Percentiles rank a stretch among this genome's conserved stretches.
Evolutionary conservation across 2,888 invertebrate species (phyloP).

Genomic region (Cinara cedri): DNA sequence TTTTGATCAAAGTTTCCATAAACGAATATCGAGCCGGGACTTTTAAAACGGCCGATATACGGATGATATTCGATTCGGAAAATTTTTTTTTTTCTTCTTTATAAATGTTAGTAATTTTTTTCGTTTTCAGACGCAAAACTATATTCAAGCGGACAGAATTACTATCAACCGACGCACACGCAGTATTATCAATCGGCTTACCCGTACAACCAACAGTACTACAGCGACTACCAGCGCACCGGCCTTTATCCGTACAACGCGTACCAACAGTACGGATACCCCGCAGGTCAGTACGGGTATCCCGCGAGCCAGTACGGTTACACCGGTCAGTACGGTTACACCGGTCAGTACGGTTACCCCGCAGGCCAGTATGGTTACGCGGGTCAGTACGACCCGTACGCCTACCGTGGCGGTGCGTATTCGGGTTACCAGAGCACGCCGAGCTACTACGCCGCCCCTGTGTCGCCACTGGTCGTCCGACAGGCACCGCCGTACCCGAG

Average conservation of each 20-base stretch:
- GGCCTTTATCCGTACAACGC: background rate
- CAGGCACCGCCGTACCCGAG: slow-evolving; percentile 25
- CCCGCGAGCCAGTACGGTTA: background rate
- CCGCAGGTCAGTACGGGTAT: background rate
- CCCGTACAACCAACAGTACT: slow-evolving; percentile 20
- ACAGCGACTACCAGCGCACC: background rate
- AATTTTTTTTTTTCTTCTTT: too few species aligned
- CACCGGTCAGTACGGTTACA: background rate
- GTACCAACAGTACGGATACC: background rate
- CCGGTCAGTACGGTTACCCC: background rate
- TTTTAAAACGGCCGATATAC: too few species aligned
- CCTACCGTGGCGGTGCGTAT: background rate
- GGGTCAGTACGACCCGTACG: background rate
- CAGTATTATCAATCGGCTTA: background rate
- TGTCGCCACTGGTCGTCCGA: background rate
- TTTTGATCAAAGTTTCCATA: too few species aligned
- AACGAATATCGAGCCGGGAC: too few species aligned
- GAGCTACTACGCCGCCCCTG: background rate
- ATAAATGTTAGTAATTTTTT: too few species aligned
- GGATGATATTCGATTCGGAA: too few species aligned
- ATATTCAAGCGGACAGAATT: background rate
- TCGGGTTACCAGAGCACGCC: background rate
- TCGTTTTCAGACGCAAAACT: background rate
- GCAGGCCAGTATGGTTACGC: background rate
- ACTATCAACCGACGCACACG: background rate